Evolutionary conservation across 1,140 invertebrate species (phyloP), one percentile per base, ranked within the genome.

Genomic region (Ectropis grisescens): DNA sequence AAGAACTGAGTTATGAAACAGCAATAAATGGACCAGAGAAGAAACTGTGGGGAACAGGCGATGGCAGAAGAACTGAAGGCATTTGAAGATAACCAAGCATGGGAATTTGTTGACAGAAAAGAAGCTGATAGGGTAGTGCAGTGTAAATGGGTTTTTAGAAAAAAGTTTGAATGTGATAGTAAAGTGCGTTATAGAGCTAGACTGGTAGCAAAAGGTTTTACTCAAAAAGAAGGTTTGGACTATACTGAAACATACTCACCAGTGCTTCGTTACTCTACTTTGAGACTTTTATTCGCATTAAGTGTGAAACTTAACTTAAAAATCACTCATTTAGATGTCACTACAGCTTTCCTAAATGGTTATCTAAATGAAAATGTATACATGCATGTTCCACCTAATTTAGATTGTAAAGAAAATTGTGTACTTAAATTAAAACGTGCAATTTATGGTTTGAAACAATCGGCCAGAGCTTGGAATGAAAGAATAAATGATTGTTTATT

Each of bases 121-220:
- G 26, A 39, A 32, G 24, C 29, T 29, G 36, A 45, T 35, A 45
- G 15, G 29, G 22, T 42, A 31, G 50, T 48, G 26, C 28, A 53
- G n/a, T n/a, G n/a, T n/a, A n/a, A n/a, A n/a, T 53, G 45, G 48
- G 38, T 43, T 19, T 48, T 50, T 15, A 43, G 41, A 12, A 58
- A 38, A 33, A 54, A 51, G 25, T 37, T 14, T 11, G 32, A 46
- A 34, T 46, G 24, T 43, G 40, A 49, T 42, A 38, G 40, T 29
- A 42, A 27, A 37, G 41, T 53, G 36, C 10, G 35, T 5, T 33
- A 40, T 36, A 39, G 40, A 13, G 46, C 36, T 11, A 29, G 50
- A 11, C 33, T 49, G 16, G 41, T 54, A 9, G 50, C 46, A 3
- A 50, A 50, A 26, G 39, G 42, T 19, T 47, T 43, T 13, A 50